Conservation (phyloP, 2,113 vertebrate species). For the Notiomystis cincta region DNA sequence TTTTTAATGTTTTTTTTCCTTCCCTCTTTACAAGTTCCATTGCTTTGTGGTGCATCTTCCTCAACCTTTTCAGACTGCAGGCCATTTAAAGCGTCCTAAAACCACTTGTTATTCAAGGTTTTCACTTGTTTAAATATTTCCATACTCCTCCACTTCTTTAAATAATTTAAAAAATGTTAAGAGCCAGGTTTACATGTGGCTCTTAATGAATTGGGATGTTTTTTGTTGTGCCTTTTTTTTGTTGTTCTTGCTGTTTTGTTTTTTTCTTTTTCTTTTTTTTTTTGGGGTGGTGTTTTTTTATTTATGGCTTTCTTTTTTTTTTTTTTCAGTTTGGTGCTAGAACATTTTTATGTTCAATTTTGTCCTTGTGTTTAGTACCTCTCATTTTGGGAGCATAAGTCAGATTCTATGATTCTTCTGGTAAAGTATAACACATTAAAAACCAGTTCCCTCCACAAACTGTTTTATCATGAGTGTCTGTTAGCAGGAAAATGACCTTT, state of each 20-base stretch:
- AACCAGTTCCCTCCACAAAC: not conserved
- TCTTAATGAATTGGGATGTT: not conserved
- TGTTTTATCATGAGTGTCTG: not conserved
- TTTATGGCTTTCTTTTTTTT: not conserved
- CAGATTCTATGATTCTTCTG: not conserved
- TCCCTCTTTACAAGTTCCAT: not conserved
- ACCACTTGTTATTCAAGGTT: not conserved
- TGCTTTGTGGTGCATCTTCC: not conserved
- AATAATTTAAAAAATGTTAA: not conserved
- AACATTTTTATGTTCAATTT: not conserved
- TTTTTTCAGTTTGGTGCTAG: not conserved
- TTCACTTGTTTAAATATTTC: not conserved
- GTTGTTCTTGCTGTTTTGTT: accelerated
- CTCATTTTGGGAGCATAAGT: not conserved
- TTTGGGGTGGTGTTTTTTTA: not conserved
- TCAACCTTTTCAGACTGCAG: not conserved
- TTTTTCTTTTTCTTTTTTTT: not conserved
- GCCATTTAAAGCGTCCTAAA: not conserved
- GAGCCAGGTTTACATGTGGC: not conserved
- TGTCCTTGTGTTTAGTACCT: not conserved
- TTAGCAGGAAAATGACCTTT: not conserved
- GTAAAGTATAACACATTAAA: not conserved
- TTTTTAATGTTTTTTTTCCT: accelerated
- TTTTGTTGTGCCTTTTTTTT: not conserved
- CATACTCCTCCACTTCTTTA: not conserved